Evolutionary conservation across 2,888 invertebrate genomes (phyloP), one percentile per base, ranked within the genome.

Genomic region (Thereva unica): DNA sequence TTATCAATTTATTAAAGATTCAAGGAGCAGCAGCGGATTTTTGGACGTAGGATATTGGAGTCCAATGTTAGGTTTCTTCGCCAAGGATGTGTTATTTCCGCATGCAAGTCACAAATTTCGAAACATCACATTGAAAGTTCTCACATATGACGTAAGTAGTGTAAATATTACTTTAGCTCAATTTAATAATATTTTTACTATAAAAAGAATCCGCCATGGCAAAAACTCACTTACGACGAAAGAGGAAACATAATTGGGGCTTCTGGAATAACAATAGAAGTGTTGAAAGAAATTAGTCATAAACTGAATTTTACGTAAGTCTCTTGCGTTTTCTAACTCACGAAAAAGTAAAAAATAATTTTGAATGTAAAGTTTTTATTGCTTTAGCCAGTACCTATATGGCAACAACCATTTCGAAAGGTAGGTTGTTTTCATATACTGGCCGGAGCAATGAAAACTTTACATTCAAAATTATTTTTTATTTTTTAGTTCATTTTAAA

Each of bases 141-240:
- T 90, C 1, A 89, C 92, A 0, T 89, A 88, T 76, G 89, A 94
- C 78, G 94, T 93, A 81, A 84, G 86, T 45, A 23, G 23, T 2
- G 1, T 23, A 10, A 23, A 6, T 56, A 8, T n/a, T 52, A 12
- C 44, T 10, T 9, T 47, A 41, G 23, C 12, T n/a, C 4, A 2
- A n/a, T 54, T 66, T 53, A 35, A 34, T 44, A 12, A 8, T 35
- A 42, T 10, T 34, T 63, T 61, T 69, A n/a, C n/a, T n/a, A 66
- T 59, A 57, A 84, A 71, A 76, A 95, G 94, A 92, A 91, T 80
- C 93, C 94, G 0, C 94, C 94, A 0, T 95, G 94, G 93, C 91
- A 93, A 75, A 88, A 90, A 42, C 76, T 92, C 2, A 83, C 83
- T 56, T 78, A 81, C 0, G 87, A 88, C 72, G 83, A 84, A 59